Conservation (phyloP, 2,797 vertebrate species). For the Protosalanx chinensis region DNA sequence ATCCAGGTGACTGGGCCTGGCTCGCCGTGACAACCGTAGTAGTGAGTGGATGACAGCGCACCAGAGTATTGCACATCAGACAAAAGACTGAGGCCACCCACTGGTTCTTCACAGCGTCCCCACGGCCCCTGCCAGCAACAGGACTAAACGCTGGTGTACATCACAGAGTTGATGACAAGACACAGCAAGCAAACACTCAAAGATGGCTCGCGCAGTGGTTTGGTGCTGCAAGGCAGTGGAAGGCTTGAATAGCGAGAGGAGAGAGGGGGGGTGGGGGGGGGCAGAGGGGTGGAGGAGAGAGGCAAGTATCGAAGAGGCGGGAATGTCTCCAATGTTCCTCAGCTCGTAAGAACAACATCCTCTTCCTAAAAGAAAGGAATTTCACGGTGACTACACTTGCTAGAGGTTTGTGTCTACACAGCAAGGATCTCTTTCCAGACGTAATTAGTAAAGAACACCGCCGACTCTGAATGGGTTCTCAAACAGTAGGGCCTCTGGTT, state of each 20-base stretch:
- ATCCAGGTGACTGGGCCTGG: neutral
- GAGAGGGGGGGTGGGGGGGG: neutral
- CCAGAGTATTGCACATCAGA: neutral
- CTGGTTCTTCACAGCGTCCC: neutral
- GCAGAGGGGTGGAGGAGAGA: neutral
- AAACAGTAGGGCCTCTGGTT: neutral
- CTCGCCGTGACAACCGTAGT: neutral
- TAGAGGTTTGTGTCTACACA: neutral
- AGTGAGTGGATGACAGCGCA: neutral
- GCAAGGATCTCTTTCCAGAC: neutral
- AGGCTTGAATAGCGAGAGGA: neutral
- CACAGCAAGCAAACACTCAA: neutral
- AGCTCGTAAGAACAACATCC: neutral
- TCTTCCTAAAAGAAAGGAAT: neutral
- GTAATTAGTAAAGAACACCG: neutral
- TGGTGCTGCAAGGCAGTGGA: neutral
- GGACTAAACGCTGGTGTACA: neutral
- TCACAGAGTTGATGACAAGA: neutral
- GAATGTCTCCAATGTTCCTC: neutral
- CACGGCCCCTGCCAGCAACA: neutral
- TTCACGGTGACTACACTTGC: neutral
- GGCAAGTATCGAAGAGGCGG: neutral
- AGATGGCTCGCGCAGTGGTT: neutral
- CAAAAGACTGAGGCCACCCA: neutral
- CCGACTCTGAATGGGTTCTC: conserved; percentile 6